A percentile compares a stretch with the other conserved stretches of the same genome.
Conservation (phyloP, 23 tunicate species). For the Trididemnum clinides region DNA sequence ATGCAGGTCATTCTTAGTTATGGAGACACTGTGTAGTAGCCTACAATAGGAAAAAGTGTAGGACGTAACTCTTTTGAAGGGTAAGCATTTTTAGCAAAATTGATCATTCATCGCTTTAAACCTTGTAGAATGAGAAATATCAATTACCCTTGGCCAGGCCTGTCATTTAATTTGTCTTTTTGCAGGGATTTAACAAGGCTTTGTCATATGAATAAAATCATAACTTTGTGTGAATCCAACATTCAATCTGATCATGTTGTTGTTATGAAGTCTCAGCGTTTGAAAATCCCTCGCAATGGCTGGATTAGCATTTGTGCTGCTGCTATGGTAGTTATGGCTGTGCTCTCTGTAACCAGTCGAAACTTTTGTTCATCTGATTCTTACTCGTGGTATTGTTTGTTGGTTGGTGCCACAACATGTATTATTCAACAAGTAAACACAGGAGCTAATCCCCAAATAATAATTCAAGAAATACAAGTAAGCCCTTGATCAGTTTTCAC, state of each 20-base stretch:
- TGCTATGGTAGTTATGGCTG: neutral
- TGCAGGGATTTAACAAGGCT: neutral
- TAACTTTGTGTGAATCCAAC: neutral
- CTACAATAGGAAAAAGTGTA: too few species aligned
- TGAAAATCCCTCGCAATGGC: neutral
- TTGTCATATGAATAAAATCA: neutral
- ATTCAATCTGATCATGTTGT: neutral
- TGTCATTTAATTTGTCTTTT: too few species aligned
- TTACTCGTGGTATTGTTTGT: constrained; percentile 55
- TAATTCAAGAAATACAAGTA: constrained; percentile 5
- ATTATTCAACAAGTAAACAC: neutral
- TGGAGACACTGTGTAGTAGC: too few species aligned
- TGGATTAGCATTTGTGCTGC: constrained; percentile 11
- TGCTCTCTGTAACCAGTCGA: constrained; percentile 17
- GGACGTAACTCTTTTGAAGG: too few species aligned
- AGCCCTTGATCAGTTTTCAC: neutral
- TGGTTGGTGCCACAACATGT: constrained; percentile 13
- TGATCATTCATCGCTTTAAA: too few species aligned
- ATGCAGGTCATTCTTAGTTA: too few species aligned
- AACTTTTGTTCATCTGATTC: constrained; percentile 47
- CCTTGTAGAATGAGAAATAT: too few species aligned
- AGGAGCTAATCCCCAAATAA: neutral
- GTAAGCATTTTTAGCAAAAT: too few species aligned
- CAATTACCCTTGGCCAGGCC: too few species aligned
- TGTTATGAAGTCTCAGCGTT: neutral